phyloP scores from a whole-genome alignment of 1,140 invertebrate species.

The Homalodisca vitripennis region DNA sequence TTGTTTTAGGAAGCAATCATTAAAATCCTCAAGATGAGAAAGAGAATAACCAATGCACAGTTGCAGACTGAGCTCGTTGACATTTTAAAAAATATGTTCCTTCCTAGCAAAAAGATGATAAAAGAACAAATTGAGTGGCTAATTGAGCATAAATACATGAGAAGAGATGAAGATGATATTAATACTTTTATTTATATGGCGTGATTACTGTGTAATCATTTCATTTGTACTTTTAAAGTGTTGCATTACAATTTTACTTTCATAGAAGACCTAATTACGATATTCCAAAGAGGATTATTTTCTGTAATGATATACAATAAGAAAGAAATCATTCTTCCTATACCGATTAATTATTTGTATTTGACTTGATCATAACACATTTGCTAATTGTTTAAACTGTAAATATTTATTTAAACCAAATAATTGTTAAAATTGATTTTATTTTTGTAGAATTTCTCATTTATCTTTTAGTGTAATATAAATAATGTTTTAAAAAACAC shows the following conservation, averaged over 20 bases:
- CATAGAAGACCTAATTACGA: neutral
- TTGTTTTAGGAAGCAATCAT: constrained; percentile 92
- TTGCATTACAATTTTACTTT: too few species aligned
- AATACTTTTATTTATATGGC: constrained; percentile 99
- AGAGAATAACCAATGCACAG: constrained; percentile 89
- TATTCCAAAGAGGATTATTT: neutral
- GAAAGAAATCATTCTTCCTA: too few species aligned
- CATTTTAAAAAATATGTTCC: constrained; percentile 98
- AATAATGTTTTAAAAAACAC: constrained; percentile 24
- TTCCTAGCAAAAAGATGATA: constrained; percentile 98
- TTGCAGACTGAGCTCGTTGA: constrained; percentile 96
- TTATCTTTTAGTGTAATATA: neutral
- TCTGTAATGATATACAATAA: too few species aligned
- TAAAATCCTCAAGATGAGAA: constrained; percentile 98
- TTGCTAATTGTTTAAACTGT: neutral
- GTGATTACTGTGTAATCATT: constrained; percentile 52
- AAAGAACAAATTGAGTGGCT: constrained; percentile 99
- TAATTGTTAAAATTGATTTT: constrained; percentile 12
- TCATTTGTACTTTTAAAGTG: constrained; percentile 12
- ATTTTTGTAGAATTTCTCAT: neutral
- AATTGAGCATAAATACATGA: constrained; percentile 98
- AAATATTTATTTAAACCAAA: constrained; percentile 14
- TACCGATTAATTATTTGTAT: too few species aligned
- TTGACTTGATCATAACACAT: neutral
- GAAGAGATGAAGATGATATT: constrained; percentile 93